Evolutionary conservation across 2,797 vertebrate genomes (phyloP), one percentile per base, ranked within the genome.

Genomic region (Margarornis squamiger): DNA sequence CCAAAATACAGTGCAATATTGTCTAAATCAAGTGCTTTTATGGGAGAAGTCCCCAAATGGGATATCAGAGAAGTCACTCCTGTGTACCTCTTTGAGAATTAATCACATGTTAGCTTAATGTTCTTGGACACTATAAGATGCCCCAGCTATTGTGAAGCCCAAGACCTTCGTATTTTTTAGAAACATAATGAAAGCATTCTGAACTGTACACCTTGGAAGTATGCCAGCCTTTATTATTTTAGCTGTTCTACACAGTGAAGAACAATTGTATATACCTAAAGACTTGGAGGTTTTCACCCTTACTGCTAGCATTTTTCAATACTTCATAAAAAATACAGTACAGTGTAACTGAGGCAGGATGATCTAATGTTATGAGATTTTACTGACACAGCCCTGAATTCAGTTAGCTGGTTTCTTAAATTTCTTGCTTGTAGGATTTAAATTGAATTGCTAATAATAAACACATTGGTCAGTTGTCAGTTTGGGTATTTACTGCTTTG

Each of bases 131-230:
- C 46, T 43, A 6, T 54, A 54, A 78, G 78, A 58, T 24, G 4
- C 12, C 5, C 68, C 20, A 30, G 19, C 16, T 73, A 2, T 58
- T 73, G 9, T 30, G 14, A 77, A 76, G 27, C 14, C 30, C 5
- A 15, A 45, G 45, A 52, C 21, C 17, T 85, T 17, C 46, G 14
- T 75, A 7, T 14, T 59, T 85, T 76, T 87, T 66, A 54, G 26
- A 48, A 79, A 32, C 14, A 14, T 57, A 63, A n/a, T 77, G 9
- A 45, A 52, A 61, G 16, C 14, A n/a, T 81, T 81, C 21, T 58
- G 30, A 68, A 51, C 21, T 30, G 14, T 48, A 16, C 7, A 1
- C 49, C 12, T 75, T 0, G 0, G 12, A 91, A 61, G 6, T 49
- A 63, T 61, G 13, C 7, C 7, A 57, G 58, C 23, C 24, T 74